Evolutionary conservation across 1,140 invertebrate species (phyloP).

Genomic region (Aphaenogaster rudis): DNA sequence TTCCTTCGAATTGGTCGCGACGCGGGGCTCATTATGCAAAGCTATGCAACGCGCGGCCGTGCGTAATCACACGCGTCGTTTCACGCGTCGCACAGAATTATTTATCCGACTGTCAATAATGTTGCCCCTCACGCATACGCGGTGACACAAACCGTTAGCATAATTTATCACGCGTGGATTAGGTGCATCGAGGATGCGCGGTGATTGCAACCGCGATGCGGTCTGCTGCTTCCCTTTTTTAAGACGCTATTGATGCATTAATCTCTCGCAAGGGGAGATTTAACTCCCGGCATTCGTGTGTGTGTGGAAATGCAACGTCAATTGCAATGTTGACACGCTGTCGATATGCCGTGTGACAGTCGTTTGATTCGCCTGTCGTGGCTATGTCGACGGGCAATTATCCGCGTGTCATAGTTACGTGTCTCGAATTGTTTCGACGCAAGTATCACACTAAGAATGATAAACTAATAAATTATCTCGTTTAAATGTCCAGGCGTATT

Average conservation of each 20-base stretch:
- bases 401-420: background rate
- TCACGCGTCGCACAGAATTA: constrained; percentile 42
- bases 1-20: constrained; percentile 62
- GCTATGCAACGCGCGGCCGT: constrained; percentile 39
- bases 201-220: background rate
- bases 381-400: constrained; percentile 28
- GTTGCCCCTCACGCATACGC: background rate
- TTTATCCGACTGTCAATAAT: constrained; percentile 65
- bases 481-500: background rate
- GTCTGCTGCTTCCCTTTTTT: background rate
- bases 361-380: constrained; percentile 38
- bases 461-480: constrained; percentile 14
- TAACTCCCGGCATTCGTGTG: background rate
- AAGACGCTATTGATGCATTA: constrained; percentile 38
- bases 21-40: constrained; percentile 58
- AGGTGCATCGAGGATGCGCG: background rate
- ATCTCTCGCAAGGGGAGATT: constrained; percentile 20
- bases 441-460: background rate
- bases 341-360: constrained; percentile 27
- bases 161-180: constrained; percentile 47
- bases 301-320: constrained; percentile 40
- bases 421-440: constrained; percentile 12
- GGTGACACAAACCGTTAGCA: constrained; percentile 25
- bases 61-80: constrained; percentile 38
- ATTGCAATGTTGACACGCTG: constrained; percentile 19